Conservation (phyloP, 1,140 invertebrate species). For the Eulimnadia texana region DNA sequence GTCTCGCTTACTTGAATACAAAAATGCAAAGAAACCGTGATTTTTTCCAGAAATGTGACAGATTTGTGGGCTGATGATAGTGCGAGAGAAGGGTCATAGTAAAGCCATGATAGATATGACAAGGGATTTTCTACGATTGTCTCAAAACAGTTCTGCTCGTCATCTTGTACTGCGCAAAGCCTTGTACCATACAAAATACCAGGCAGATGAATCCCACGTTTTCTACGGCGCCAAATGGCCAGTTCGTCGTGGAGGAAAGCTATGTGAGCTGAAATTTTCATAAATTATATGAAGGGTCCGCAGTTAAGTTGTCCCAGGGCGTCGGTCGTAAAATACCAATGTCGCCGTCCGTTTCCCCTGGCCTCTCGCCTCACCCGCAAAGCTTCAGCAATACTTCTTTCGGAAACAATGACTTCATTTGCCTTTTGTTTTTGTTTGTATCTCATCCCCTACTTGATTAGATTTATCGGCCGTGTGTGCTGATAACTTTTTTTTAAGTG, state of each 20-base stretch:
- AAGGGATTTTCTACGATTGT: background rate
- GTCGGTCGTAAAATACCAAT: background rate
- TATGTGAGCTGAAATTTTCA: background rate
- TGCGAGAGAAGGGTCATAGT: background rate
- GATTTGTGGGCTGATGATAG: background rate
- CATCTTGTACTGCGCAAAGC: background rate
- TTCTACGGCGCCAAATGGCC: background rate
- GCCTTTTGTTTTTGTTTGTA: too few species aligned
- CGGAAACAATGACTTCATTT: too few species aligned
- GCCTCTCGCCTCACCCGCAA: too few species aligned
- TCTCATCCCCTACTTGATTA: too few species aligned
- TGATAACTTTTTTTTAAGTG: too few species aligned
- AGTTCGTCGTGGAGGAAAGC: background rate
- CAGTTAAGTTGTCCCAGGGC: background rate
- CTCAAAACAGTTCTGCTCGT: background rate
- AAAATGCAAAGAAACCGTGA: background rate
- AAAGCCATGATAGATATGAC: background rate
- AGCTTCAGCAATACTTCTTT: too few species aligned
- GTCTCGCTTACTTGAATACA: background rate
- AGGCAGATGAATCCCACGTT: background rate
- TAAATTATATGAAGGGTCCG: background rate
- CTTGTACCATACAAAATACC: background rate
- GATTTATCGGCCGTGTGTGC: too few species aligned
- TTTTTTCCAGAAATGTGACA: background rate
- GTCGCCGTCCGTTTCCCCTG: background rate